These are phyloP conservation scores for Leptinotarsa juncta DNA, from an alignment of 2,888 invertebrate genomes.

Conservation along the genomic window DNA sequence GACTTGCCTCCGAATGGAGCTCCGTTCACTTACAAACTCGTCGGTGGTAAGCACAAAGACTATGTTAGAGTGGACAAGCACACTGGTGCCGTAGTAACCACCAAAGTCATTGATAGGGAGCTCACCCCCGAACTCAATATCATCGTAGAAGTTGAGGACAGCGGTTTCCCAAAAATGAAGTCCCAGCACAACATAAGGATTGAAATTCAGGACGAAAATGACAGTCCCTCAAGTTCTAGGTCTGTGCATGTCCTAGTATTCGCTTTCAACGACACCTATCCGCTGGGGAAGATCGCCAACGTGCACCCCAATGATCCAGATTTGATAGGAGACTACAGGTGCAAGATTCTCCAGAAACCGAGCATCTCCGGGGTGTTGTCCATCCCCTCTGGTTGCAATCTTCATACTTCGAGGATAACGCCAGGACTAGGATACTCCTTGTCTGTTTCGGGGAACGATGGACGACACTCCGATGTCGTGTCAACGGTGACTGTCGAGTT, in stretches of 20 bases:
- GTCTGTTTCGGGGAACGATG: slow-evolving; percentile 89
- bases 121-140: slow-evolving; percentile 79
- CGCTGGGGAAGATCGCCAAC: slow-evolving; percentile 87
- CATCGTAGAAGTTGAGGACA: slow-evolving; percentile 88
- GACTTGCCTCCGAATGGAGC: slow-evolving; percentile 92
- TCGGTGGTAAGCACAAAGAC: slow-evolving; percentile 83
- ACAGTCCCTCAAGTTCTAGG: slow-evolving; percentile 87
- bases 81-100: slow-evolving; percentile 84
- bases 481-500: slow-evolving; percentile 89
- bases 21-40: slow-evolving; percentile 84
- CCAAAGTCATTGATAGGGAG: slow-evolving; percentile 86
- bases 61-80: slow-evolving; percentile 82
- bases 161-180: slow-evolving; percentile 84
- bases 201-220: slow-evolving; percentile 87
- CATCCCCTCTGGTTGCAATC: slow-evolving; percentile 83
- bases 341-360: slow-evolving; percentile 78
- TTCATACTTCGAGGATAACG: slow-evolving; percentile 79
- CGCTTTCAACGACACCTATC: slow-evolving; percentile 80
- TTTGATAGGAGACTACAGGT: slow-evolving; percentile 88
- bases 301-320: slow-evolving; percentile 94
- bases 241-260: slow-evolving; percentile 84
- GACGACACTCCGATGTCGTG: slow-evolving; percentile 86
- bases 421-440: slow-evolving; percentile 81
- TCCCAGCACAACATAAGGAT: slow-evolving; percentile 83
- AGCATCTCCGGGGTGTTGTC: slow-evolving; percentile 73